Evolutionary conservation across 2,888 invertebrate genomes (phyloP).

Genomic region (Erebia epiphron): DNA sequence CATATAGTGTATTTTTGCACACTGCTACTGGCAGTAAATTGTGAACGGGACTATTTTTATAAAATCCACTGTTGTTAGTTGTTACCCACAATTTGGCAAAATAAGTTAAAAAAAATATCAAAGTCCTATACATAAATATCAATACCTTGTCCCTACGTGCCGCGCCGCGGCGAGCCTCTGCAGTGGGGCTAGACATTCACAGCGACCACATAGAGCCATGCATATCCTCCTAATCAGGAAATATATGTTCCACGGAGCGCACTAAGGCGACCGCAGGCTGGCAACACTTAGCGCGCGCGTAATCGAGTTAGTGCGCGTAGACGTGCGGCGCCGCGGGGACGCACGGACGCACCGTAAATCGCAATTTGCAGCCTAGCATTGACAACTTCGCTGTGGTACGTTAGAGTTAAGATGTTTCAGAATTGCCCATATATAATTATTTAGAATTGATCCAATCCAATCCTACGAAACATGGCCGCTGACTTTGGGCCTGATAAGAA

Average conservation of each 20-base stretch:
- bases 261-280: constrained; percentile 27
- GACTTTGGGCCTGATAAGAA: too few species aligned
- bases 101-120: too few species aligned
- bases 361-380: constrained; percentile 37
- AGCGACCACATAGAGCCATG: constrained; percentile 14
- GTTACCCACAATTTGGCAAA: too few species aligned
- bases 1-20: too few species aligned
- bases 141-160: too few species aligned
- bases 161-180: too few species aligned
- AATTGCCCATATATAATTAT: background rate
- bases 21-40: too few species aligned
- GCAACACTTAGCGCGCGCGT: constrained; percentile 31
- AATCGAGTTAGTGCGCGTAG: constrained; percentile 24
- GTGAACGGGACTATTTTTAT: too few species aligned
- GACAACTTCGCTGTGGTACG: constrained; percentile 19
- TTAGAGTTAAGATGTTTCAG: constrained; percentile 10
- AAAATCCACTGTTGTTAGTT: too few species aligned
- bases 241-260: constrained; percentile 29
- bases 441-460: background rate
- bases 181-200: too few species aligned
- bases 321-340: constrained; percentile 40
- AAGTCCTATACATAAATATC: too few species aligned
- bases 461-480: too few species aligned
- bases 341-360: constrained; percentile 43
- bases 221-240: constrained; percentile 32